Base-by-base conservation (phyloP, 2,797 vertebrate genomes). In the Morelia viridis region DNA sequence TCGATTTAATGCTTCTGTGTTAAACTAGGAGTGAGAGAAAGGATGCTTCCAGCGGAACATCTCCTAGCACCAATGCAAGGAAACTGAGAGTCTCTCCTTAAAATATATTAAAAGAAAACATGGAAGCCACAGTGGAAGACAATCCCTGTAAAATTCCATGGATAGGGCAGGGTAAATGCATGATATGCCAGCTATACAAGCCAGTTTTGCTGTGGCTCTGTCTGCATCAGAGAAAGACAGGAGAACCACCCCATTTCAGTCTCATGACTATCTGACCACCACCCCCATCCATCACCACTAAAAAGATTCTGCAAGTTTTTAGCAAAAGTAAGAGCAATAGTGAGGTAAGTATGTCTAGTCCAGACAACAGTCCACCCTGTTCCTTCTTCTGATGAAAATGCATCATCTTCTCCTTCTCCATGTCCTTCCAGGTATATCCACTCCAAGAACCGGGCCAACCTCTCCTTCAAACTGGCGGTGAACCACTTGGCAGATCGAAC, bases 401-500 rank as follows among this genome's bases (percentile, higher is more conserved):
- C 5, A 31, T 7, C 31, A 2, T 35, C 71, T 31, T 12, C 64
- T 17, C 9, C 0, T 28, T 31, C 31, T 90, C 22, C 1, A 11
- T 58, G 85, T 5, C 28, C 35, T 87, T 19, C 2, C 84, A 98
- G 97, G 88, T 98, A 97, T 1, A 92, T 98, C 95, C 98, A 98
- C 94, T 98, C 98, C 1, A 98, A 97, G 97, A 98, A 98, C 96
- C 96, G 98, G 61, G 98, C 97, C 0, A 97, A 97, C 0, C 96
- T 98, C 22, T 93, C 98, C 17, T 98, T 97, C 95, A 90, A 96
- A 0, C 96, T 98, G 95, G 95, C 97, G 0, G 94, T 98, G n/a
- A 98, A 98, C 96, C 97, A 98, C 50, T 96, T 98, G 93, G 97
- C 97, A 0, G 98, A 98, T 95, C 98, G 96, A 92, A 97, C 97